Evolutionary conservation across 2,888 invertebrate genomes (phyloP).

Genomic region (Diploptera punctata): DNA sequence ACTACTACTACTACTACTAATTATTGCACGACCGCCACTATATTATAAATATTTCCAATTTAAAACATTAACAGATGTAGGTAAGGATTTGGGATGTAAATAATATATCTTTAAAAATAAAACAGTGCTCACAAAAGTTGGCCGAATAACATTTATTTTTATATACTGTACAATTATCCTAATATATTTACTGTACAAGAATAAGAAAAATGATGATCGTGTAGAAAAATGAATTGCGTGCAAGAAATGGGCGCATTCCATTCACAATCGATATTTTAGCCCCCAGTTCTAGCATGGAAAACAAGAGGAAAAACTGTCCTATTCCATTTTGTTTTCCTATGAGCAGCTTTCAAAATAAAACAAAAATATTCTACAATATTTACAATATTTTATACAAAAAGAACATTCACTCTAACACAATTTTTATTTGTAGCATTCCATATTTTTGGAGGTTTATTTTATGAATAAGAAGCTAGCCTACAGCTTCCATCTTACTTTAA

Average conservation of each 20-base stretch:
- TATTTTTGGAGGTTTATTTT: neutral
- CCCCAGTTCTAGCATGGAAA: slow-evolving; percentile 20
- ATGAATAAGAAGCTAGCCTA: no score
- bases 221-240: slow-evolving; percentile 38
- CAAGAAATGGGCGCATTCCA: slow-evolving; percentile 16
- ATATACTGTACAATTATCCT: slow-evolving; percentile 42
- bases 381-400: slow-evolving; percentile 30
- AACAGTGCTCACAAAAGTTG: no score
- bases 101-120: no score
- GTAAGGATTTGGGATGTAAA: no score
- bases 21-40: no score
- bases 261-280: slow-evolving; percentile 18
- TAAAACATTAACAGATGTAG: no score
- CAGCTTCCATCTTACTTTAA: no score
- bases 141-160: slow-evolving; percentile 41
- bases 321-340: slow-evolving; percentile 6
- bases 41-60: no score
- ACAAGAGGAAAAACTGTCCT: neutral
- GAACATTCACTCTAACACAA: slow-evolving; percentile 33
- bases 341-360: slow-evolving; percentile 13
- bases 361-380: slow-evolving; percentile 33
- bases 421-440: neutral
- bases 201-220: slow-evolving; percentile 36
- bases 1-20: no score
- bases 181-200: slow-evolving; percentile 40